phyloP scores from a whole-genome alignment of 2,113 vertebrate genomes.

The Colistium nudipinnis region DNA sequence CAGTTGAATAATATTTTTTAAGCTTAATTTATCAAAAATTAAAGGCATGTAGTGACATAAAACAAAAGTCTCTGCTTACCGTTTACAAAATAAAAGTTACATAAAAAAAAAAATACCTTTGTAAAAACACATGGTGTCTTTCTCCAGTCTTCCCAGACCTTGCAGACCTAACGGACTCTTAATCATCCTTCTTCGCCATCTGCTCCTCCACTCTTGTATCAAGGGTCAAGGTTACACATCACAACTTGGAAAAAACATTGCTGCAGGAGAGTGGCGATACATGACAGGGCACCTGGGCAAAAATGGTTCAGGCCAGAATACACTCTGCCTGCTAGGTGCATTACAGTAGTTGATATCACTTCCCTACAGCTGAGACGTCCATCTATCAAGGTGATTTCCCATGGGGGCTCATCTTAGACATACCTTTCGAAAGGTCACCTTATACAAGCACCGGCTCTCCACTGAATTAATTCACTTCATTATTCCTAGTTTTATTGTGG shows the following conservation, averaged over 20 bases:
- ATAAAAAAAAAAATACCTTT: constrained; percentile 8
- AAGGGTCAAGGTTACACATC: constrained; percentile 69
- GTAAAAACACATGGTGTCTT: constrained; percentile 9
- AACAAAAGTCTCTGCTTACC: no score
- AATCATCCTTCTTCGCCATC: constrained; percentile 58
- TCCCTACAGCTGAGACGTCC: constrained; percentile 45
- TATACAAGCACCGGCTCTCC: constrained; percentile 13
- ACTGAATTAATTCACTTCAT: constrained; percentile 56
- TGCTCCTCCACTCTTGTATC: constrained; percentile 49
- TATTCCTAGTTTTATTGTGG: constrained; percentile 50
- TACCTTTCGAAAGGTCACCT: constrained; percentile 53
- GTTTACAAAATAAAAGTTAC: neutral
- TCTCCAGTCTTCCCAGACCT: constrained; percentile 14
- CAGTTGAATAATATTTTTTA: no score
- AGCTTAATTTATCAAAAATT: no score
- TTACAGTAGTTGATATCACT: constrained; percentile 28
- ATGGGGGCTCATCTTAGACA: constrained; percentile 41
- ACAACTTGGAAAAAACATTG: constrained; percentile 49
- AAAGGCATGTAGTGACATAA: no score
- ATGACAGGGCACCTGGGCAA: constrained; percentile 60
- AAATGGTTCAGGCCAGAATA: constrained; percentile 44
- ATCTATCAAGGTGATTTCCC: constrained; percentile 71
- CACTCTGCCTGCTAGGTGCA: constrained; percentile 39
- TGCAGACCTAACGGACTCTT: constrained; percentile 24
- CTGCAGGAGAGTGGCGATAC: constrained; percentile 37